A percentile compares a stretch with the other conserved stretches of the same genome.
phyloP scores from a whole-genome alignment of 2,888 invertebrate species.

The Ceratothoa steindachneri region DNA sequence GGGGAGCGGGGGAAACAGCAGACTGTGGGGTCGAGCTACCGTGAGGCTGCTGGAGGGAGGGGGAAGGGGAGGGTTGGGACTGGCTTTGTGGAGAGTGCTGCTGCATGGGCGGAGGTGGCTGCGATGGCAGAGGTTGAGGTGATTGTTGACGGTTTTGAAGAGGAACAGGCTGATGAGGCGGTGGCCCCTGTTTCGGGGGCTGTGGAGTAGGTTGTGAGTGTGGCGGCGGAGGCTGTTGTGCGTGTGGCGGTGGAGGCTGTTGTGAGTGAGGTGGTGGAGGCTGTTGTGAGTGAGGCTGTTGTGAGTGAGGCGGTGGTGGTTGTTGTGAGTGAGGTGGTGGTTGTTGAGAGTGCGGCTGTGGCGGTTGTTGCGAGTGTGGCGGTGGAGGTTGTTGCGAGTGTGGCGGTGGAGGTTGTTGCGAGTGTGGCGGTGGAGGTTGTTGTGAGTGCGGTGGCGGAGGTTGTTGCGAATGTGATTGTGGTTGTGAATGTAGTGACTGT shows the following conservation, averaged over 20 bases:
- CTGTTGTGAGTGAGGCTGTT: neutral
- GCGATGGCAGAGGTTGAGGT: neutral
- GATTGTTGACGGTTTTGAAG: constrained; percentile 1
- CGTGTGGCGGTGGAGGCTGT: neutral
- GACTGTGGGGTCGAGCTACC: neutral
- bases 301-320: neutral
- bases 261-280: neutral
- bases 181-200: neutral
- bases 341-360: neutral
- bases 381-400: neutral
- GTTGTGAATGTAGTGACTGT: neutral
- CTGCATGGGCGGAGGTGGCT: too few species aligned
- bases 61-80: neutral
- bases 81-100: neutral
- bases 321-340: neutral
- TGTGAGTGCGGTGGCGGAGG: neutral
- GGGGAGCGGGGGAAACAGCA: neutral
- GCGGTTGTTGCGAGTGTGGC: neutral
- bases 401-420: neutral
- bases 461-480: neutral
- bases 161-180: neutral
- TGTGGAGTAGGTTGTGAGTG: neutral
- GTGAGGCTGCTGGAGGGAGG: neutral
- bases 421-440: neutral
- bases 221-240: neutral